A percentile compares a stretch with the other conserved stretches of the same genome.
These are phyloP conservation scores for Epinotia nisella DNA, from an alignment of 2,888 invertebrate genomes.

Conservation along the genomic window DNA sequence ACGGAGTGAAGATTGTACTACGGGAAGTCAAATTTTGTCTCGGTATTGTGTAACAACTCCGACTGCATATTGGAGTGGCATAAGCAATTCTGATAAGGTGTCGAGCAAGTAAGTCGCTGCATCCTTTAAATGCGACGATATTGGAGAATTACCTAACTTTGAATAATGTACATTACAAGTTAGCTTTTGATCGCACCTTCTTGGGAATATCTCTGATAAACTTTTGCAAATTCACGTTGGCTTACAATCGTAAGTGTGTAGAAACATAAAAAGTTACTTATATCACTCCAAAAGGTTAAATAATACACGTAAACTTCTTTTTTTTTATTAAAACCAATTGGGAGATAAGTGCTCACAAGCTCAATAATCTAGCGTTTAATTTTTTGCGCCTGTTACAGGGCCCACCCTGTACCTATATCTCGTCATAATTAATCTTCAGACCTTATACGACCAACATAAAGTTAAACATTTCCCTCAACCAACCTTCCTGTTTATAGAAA, in stretches of 20 bases:
- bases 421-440: not conserved
- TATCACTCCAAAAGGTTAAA: too few species aligned
- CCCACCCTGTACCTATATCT: too few species aligned
- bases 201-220: not conserved
- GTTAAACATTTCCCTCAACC: slow-evolving; percentile 1
- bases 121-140: not conserved
- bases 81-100: slow-evolving; percentile 7
- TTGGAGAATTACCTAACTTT: not conserved
- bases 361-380: too few species aligned
- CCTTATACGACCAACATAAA: not conserved
- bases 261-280: too few species aligned
- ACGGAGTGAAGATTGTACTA: slow-evolving; percentile 24
- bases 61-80: not conserved
- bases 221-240: not conserved
- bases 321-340: too few species aligned
- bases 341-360: too few species aligned
- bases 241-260: too few species aligned
- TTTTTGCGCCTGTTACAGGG: too few species aligned
- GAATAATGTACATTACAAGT: too few species aligned
- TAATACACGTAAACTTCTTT: too few species aligned
- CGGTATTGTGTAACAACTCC: slow-evolving; percentile 5
- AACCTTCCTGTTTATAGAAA: not conserved
- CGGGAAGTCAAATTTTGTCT: slow-evolving; percentile 12
- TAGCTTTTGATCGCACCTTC: too few species aligned
- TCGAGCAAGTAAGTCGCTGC: not conserved